Base-by-base conservation (phyloP, 2,113 vertebrate species). In the Ceratotherium simum region DNA sequence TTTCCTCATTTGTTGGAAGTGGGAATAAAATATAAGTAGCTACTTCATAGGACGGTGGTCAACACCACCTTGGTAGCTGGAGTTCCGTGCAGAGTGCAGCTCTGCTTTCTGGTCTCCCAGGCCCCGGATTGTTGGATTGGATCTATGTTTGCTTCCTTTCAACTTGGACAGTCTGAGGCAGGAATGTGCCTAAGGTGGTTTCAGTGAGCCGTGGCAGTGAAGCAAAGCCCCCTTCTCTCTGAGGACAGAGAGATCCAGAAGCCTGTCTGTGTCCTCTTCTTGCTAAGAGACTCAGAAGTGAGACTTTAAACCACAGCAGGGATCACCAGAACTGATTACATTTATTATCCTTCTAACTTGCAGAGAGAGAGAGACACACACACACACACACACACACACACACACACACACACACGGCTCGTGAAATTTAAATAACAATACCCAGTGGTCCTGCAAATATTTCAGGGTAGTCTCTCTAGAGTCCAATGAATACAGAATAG, bases 1-100 rank as follows among this genome's bases (percentile, higher is more conserved):
- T 21, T 10, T 27, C n/a, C 73, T 51, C 1, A 20, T 36, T 65
- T 14, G 23, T 46, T 20, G 48, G 60, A 31, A 72, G 46, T 56
- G 36, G 12, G 12, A 7, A 31, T 8, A 20, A 17, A 33, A 27
- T 12, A 13, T 0, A 4, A 12, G 20, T 2, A 3, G 51, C 23
- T 2, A 5, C 58, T 42, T 58, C 81, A 21, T 1, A 13, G 3
- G 58, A 69, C n/a, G 65, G 5, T 16, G 17, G 5, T 10, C 5
- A 27, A 17, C 16, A 1, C 25, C 17, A 13, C 29, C 31, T n/a
- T 9, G 48, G 79, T 33, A 10, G 21, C 31, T 70, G 69, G 36
- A 60, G 42, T 0, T 16, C 54, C 23, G 5, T 25, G 62, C 5
- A 9, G 5, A 11, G 2, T 29, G 6, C 31, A 18, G 12, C 29